These are phyloP conservation scores for Tenthredo livida DNA, from an alignment of 2,888 invertebrate genomes.

Conservation along the genomic window DNA sequence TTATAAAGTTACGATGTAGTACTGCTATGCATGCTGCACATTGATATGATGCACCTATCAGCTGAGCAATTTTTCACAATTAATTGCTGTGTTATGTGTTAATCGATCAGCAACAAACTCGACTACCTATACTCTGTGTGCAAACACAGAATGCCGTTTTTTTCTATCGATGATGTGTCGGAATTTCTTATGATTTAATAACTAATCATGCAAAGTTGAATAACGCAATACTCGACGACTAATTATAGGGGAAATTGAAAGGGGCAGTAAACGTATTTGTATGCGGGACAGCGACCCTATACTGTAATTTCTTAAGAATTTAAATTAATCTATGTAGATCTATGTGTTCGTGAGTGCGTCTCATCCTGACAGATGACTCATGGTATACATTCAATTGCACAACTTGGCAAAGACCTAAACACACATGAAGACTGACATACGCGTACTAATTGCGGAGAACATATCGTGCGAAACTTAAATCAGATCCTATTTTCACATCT, in stretches of 20 bases:
- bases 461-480: neutral
- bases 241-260: neutral
- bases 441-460: neutral
- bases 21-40: neutral
- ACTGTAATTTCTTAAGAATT: conserved; percentile 11
- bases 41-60: neutral
- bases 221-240: neutral
- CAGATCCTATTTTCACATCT: too few species aligned
- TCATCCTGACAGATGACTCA: neutral
- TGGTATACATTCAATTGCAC: neutral
- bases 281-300: neutral
- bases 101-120: neutral
- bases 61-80: neutral
- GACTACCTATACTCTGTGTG: neutral
- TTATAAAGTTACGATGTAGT: neutral
- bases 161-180: neutral
- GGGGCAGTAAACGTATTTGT: neutral
- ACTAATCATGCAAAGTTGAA: neutral
- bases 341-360: conserved; percentile 1
- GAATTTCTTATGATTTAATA: neutral
- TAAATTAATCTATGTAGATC: neutral
- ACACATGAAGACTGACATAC: neutral
- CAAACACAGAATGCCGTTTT: neutral
- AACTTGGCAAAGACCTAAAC: neutral
- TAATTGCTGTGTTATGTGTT: neutral